Percentiles rank a stretch among this genome's conserved stretches.
Conservation (phyloP, 2,888 invertebrate genomes). For the Chesias legatella region DNA sequence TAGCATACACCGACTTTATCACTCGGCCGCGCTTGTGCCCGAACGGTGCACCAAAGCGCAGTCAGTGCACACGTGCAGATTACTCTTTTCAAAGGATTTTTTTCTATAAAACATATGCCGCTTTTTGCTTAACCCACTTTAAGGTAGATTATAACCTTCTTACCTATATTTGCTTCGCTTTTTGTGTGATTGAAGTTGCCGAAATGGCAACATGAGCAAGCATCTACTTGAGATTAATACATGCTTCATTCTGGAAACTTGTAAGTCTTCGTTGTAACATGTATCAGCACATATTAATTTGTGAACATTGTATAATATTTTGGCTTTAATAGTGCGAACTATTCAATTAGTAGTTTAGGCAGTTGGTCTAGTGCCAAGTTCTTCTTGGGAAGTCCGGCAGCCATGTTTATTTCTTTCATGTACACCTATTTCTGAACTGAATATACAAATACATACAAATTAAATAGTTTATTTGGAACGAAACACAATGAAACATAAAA, state of each 20-base stretch:
- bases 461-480: too few species aligned
- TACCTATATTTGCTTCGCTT: conserved; percentile 76
- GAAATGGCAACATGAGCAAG: conserved; percentile 39
- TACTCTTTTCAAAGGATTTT: conserved; percentile 70
- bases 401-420: too few species aligned
- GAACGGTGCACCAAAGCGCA: conserved; percentile 26
- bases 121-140: conserved; percentile 80
- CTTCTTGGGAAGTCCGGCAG: too few species aligned
- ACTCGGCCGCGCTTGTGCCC: conserved; percentile 56
- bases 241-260: conserved; percentile 1
- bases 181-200: conserved; percentile 57
- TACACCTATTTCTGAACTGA: too few species aligned
- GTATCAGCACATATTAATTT: too few species aligned
- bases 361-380: too few species aligned
- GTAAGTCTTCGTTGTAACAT: too few species aligned
- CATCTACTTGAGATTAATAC: not conserved
- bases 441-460: too few species aligned
- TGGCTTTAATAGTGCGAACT: too few species aligned
- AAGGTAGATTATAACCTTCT: conserved; percentile 78
- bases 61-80: conserved; percentile 69
- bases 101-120: conserved; percentile 77
- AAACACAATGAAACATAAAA: too few species aligned
- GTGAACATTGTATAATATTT: too few species aligned
- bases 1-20: conserved; percentile 40
- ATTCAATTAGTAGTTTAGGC: too few species aligned